Conservation (phyloP, 2,888 invertebrate species). For the Diadegma fenestrale region DNA sequence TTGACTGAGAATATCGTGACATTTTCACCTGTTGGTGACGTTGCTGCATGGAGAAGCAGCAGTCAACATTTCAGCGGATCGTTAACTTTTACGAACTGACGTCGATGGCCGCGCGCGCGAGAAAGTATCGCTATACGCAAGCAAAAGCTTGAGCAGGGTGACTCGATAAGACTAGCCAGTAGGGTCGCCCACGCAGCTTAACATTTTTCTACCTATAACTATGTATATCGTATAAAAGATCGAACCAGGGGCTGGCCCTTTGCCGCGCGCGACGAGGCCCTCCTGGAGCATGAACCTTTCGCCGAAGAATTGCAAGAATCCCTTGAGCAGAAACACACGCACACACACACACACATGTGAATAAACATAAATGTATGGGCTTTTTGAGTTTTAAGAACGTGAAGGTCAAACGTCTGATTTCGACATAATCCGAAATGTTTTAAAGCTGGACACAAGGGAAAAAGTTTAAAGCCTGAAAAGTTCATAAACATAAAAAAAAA, state of each 20-base stretch:
- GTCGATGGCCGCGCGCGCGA: conserved; percentile 6
- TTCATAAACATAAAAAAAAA: neutral
- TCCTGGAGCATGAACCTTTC: conserved; percentile 59
- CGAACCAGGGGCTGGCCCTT: conserved; percentile 52
- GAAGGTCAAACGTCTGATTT: neutral
- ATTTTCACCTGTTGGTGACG: neutral
- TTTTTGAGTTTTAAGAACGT: neutral
- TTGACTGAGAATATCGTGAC: neutral
- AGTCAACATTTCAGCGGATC: conserved; percentile 30
- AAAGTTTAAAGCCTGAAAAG: neutral
- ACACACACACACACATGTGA: conserved; percentile 17
- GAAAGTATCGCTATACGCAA: conserved; percentile 24
- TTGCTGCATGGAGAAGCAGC: neutral
- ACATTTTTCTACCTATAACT: conserved; percentile 15
- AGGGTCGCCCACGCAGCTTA: conserved; percentile 66
- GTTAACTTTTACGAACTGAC: conserved; percentile 45
- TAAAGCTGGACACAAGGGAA: neutral
- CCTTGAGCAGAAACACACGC: conserved; percentile 30
- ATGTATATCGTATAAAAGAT: conserved; percentile 49
- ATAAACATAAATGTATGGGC: neutral
- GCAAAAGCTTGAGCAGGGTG: conserved; percentile 13
- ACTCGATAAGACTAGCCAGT: conserved; percentile 54
- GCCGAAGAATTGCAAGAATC: conserved; percentile 60
- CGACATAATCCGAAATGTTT: neutral
- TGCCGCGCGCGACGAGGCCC: conserved; percentile 39